Conservation (phyloP, 2,113 vertebrate genomes). For the Hydrolagus affinis region DNA sequence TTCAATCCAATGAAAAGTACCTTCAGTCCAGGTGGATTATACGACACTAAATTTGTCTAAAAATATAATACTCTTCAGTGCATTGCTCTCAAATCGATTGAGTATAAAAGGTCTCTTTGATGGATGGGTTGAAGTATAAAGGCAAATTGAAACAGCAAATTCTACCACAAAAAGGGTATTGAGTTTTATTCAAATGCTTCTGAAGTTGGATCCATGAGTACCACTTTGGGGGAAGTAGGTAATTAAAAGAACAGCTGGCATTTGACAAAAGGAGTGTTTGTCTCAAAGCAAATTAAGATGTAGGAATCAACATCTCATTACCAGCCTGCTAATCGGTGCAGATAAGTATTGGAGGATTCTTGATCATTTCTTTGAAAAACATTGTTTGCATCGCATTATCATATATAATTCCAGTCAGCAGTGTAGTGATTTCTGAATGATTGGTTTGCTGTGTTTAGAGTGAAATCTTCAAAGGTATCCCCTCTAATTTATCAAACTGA, state of each 20-base stretch:
- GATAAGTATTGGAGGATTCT: neutral
- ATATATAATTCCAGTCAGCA: too few species aligned
- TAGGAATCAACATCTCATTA: slow-evolving; percentile 9
- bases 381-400: too few species aligned
- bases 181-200: neutral
- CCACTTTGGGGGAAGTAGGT: neutral
- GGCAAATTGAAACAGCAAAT: neutral
- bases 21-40: neutral
- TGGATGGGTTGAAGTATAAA: neutral
- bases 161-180: neutral
- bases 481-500: too few species aligned
- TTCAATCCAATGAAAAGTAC: too few species aligned
- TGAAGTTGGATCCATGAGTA: neutral
- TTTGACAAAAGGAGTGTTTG: neutral
- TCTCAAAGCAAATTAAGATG: slow-evolving; percentile 19
- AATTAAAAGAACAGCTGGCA: slow-evolving; percentile 17
- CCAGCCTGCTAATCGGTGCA: neutral
- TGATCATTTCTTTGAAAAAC: too few species aligned
- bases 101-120: neutral
- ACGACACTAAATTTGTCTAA: neutral
- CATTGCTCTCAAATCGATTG: neutral
- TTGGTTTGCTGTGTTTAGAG: too few species aligned
- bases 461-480: too few species aligned
- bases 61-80: neutral
- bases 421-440: too few species aligned